Percentiles rank a stretch among this genome's conserved stretches.
These are phyloP conservation scores for Drosophila navojoa DNA, from an alignment of 1,140 invertebrate species.

Conservation along the genomic window DNA sequence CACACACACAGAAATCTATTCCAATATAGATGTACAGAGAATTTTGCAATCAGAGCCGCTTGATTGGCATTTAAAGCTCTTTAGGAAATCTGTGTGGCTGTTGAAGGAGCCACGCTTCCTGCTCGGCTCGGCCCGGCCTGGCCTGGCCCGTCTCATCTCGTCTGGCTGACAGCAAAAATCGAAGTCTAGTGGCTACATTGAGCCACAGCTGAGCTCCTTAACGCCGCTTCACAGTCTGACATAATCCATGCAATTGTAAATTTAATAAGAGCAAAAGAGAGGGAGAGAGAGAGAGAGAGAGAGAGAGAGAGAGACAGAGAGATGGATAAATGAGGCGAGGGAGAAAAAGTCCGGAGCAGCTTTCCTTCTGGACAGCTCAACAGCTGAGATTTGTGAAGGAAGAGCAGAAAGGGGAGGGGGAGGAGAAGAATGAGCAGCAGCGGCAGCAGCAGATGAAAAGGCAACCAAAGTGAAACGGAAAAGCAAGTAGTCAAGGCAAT, in stretches of 20 bases:
- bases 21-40: slow-evolving; percentile 13
- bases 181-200: slow-evolving; percentile 75
- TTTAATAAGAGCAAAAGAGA: slow-evolving; percentile 65
- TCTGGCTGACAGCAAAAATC: slow-evolving; percentile 70
- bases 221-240: slow-evolving; percentile 69
- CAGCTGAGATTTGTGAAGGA: neutral
- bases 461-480: slow-evolving; percentile 21
- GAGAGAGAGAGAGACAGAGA: neutral
- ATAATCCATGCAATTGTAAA: slow-evolving; percentile 81
- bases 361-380: neutral
- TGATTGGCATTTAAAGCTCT: slow-evolving; percentile 81
- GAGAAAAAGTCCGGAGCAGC: neutral
- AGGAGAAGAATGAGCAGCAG: neutral
- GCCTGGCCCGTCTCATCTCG: neutral
- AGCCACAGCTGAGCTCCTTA: slow-evolving; percentile 77
- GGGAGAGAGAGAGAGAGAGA: neutral
- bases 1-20: slow-evolving; percentile 6
- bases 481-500: slow-evolving; percentile 59
- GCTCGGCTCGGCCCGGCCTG: neutral
- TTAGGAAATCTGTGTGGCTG: slow-evolving; percentile 63
- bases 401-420: neutral
- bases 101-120: slow-evolving; percentile 36
- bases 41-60: slow-evolving; percentile 59
- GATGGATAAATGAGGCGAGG: neutral
- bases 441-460: neutral